phyloP scores from a whole-genome alignment of 2,888 invertebrate genomes.

The Phoenoteleia sp. region DNA sequence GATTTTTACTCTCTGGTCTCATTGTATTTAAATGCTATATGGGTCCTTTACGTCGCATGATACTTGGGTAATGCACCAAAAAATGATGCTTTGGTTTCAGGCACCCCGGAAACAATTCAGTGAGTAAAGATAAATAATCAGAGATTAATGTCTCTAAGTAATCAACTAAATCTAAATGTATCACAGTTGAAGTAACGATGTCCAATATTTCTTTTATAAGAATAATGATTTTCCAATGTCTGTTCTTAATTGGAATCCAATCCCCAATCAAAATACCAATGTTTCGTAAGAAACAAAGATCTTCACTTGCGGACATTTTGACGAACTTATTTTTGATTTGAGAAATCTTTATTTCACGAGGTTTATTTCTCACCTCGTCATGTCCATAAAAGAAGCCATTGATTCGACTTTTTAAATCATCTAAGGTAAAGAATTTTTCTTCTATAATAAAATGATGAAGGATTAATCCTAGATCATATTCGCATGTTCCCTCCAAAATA shows the following conservation, averaged over 20 bases:
- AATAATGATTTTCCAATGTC: slow-evolving; percentile 67
- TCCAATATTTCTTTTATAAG: slow-evolving; percentile 65
- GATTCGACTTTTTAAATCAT: slow-evolving; percentile 48
- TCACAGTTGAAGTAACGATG: slow-evolving; percentile 49
- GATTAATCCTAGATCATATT: slow-evolving; percentile 70
- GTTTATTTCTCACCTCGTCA: slow-evolving; percentile 61
- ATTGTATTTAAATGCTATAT: slow-evolving; percentile 52
- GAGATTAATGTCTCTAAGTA: slow-evolving; percentile 46
- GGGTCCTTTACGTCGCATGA: slow-evolving; percentile 59
- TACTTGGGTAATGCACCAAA: slow-evolving; percentile 60
- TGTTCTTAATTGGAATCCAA: slow-evolving; percentile 40
- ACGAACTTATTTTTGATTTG: slow-evolving; percentile 32
- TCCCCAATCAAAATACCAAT: slow-evolving; percentile 67
- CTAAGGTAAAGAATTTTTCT: slow-evolving; percentile 48
- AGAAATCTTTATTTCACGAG: neutral
- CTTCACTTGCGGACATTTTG: slow-evolving; percentile 69
- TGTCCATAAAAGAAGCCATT: slow-evolving; percentile 33
- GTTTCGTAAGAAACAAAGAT: slow-evolving; percentile 45
- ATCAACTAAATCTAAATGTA: slow-evolving; percentile 38
- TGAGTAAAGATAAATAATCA: slow-evolving; percentile 52
- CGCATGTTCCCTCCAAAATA: slow-evolving; percentile 63
- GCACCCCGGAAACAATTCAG: slow-evolving; percentile 34
- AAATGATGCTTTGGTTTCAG: slow-evolving; percentile 72
- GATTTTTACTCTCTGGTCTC: slow-evolving; percentile 67
- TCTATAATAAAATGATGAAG: slow-evolving; percentile 66